A percentile compares a stretch with the other conserved stretches of the same genome.
phyloP scores from a whole-genome alignment of 1,140 invertebrate genomes.

The Charaxes varanes region DNA sequence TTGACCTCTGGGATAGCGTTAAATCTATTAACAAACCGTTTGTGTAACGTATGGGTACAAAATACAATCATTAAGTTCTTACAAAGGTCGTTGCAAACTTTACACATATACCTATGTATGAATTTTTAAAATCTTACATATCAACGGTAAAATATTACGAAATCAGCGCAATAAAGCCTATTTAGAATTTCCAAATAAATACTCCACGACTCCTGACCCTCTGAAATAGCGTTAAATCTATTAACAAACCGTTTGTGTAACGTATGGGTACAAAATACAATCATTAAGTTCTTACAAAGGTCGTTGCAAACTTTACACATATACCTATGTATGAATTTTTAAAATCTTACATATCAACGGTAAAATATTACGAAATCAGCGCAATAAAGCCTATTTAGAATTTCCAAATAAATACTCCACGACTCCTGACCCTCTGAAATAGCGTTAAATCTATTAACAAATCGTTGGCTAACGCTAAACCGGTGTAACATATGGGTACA shows the following conservation, averaged over 20 bases:
- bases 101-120: no score
- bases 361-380: constrained; percentile 28
- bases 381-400: constrained; percentile 25
- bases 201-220: constrained; percentile 24
- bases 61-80: no score
- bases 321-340: no score
- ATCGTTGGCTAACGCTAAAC: constrained; percentile 21
- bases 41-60: no score
- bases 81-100: no score
- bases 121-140: no score
- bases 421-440: constrained; percentile 20
- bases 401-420: constrained; percentile 24
- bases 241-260: no score
- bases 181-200: constrained; percentile 26
- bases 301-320: no score
- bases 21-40: no score
- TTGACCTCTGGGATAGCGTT: constrained; percentile 22
- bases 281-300: no score
- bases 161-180: constrained; percentile 23
- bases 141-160: constrained; percentile 28
- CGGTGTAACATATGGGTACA: constrained; percentile 8
- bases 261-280: no score
- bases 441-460: constrained; percentile 18
- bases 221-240: constrained; percentile 19
- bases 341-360: constrained; percentile 21